Evolutionary conservation across 2,888 invertebrate genomes (phyloP), one percentile per base, ranked within the genome.

Genomic region (Lycophotia porphyrea): DNA sequence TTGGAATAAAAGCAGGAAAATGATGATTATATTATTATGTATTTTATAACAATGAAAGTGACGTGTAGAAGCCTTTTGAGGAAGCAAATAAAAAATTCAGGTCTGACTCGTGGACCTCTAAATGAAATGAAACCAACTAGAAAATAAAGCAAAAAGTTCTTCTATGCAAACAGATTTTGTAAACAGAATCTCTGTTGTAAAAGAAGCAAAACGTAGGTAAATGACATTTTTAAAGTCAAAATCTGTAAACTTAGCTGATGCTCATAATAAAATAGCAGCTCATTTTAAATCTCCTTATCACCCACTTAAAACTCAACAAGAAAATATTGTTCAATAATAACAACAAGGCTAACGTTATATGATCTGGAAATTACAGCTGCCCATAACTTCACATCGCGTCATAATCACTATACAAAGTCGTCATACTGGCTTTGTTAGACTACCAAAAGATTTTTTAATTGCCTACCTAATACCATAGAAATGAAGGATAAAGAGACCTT

Each of bases 291-390:
- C 24, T 55, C 61, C 71, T 55, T 52, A 71, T 58, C 42, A 65
- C 71, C 71, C 21, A 65, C 58, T 71, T 49, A 60, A 49, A 49
- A 61, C 39, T 74, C 44, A 27, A 67, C 71, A 36, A 69, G 74
- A 75, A 72, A 74, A 80, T 76, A 82, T 73, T 68, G 47, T 68
- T 42, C 68, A 81, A 44, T 27, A 73, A 74, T 81, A 74, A 75
- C 47, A 70, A 36, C 47, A 65, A 18, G 34, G 65, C 74, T 73
- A 15, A 74, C 85, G 71, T 64, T 85, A 74, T 78, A 85, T 82
- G 80, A 61, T 74, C 74, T 74, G 74, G 68, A 85, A 85, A 76
- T 74, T 69, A 85, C 68, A 65, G 63, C 78, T 47, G 76, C 67
- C 44, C 55, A 70, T 85, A 78, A 83, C 78, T 78, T 74, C 36